Evolutionary conservation across 1,140 invertebrate genomes (phyloP).

Genomic region (Babylonia areolata): DNA sequence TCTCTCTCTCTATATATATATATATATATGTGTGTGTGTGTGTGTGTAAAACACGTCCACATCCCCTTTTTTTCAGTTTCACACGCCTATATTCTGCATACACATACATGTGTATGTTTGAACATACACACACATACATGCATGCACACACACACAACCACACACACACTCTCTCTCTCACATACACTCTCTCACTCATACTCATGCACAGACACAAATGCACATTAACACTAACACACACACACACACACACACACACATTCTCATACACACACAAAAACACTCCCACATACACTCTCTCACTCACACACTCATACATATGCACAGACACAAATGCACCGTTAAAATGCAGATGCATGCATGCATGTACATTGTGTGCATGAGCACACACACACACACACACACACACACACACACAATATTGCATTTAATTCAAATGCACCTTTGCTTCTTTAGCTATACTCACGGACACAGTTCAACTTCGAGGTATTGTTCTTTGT

Average conservation of each 20-base stretch:
- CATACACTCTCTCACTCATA: too few relatives aligned
- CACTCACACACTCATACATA: too few relatives aligned
- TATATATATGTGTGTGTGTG: too few relatives aligned
- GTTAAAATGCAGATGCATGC: background rate
- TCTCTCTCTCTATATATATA: too few relatives aligned
- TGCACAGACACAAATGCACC: too few relatives aligned
- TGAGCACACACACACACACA: background rate
- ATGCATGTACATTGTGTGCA: background rate
- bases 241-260: background rate
- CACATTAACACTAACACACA: background rate
- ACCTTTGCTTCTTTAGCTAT: background rate
- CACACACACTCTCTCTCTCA: background rate
- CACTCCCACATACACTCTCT: background rate
- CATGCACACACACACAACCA: too few relatives aligned
- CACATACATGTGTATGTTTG: too few relatives aligned
- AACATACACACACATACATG: too few relatives aligned
- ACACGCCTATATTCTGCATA: background rate
- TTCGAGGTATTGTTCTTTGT: slow-evolving; percentile 77
- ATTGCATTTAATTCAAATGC: background rate
- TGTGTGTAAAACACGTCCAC: too few relatives aligned
- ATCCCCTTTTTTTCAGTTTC: background rate
- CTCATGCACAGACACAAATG: too few relatives aligned
- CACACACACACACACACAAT: background rate
- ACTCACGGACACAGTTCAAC: slow-evolving; percentile 78
- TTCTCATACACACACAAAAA: background rate